These are phyloP conservation scores for Platanista minor DNA, from an alignment of 2,113 vertebrate species.

Conservation along the genomic window DNA sequence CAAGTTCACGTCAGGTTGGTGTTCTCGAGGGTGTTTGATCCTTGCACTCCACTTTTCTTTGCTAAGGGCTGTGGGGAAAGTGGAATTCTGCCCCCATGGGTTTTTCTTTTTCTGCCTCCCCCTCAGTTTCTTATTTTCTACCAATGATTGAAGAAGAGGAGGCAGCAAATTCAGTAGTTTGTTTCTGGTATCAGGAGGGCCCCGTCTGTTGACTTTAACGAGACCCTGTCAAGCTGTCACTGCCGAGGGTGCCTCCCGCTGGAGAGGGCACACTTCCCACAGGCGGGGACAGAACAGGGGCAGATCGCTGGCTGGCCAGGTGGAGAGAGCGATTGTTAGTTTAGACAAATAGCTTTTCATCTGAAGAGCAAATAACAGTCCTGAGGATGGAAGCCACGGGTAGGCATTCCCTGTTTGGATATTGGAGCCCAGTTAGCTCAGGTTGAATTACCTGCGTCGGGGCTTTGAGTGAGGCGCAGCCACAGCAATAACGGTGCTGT, in stretches of 20 bases:
- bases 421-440: neutral
- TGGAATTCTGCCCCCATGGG: neutral
- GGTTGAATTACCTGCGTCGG: fast-evolving
- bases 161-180: neutral
- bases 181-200: neutral
- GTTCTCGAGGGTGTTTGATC: neutral
- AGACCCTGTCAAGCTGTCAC: neutral
- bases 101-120: neutral
- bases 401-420: neutral
- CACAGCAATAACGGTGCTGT: fast-evolving
- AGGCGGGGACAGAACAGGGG: fast-evolving
- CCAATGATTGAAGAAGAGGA: neutral
- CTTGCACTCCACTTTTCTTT: neutral
- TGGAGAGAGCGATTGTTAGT: neutral
- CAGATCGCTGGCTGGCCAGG: neutral
- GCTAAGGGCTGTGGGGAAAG: neutral
- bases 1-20: neutral
- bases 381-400: neutral
- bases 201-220: neutral
- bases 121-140: conserved; percentile 14
- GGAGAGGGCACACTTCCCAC: neutral
- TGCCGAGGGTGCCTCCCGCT: neutral
- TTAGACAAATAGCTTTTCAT: neutral
- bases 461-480: neutral
- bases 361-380: neutral